A percentile compares a stretch with the other conserved stretches of the same genome.
phyloP scores from a whole-genome alignment of 2,888 invertebrate species.

The Heliconius sara region DNA sequence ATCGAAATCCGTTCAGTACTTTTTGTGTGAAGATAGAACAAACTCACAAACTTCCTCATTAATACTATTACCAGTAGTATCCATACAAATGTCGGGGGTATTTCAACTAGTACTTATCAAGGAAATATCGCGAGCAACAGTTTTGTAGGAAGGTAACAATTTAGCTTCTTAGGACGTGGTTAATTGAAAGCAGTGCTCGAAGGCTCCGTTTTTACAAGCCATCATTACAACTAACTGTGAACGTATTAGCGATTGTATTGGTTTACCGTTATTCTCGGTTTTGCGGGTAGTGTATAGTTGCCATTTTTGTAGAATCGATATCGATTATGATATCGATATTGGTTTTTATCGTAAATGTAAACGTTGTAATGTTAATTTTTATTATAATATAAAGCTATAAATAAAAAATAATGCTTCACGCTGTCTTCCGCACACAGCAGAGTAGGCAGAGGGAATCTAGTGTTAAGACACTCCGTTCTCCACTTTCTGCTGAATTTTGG shows the following conservation, averaged over 20 bases:
- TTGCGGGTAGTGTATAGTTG: slow-evolving; percentile 24
- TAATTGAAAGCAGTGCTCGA: slow-evolving; percentile 53
- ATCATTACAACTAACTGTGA: slow-evolving; percentile 54
- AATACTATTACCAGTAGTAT: not conserved
- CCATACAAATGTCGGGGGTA: not conserved
- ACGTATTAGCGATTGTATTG: slow-evolving; percentile 49
- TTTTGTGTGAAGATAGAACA: no score
- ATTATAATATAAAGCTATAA: no score
- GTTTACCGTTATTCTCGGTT: slow-evolving; percentile 36
- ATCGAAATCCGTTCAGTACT: no score
- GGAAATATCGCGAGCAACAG: slow-evolving; percentile 22
- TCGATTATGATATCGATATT: slow-evolving; percentile 1
- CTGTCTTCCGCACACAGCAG: no score
- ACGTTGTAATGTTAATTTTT: no score
- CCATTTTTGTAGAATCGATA: slow-evolving; percentile 18
- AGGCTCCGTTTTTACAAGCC: slow-evolving; percentile 52
- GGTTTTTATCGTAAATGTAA: no score
- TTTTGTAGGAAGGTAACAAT: slow-evolving; percentile 53
- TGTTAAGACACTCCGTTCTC: no score
- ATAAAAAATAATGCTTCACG: no score
- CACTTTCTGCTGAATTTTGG: no score
- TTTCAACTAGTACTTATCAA: not conserved
- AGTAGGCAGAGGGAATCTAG: no score
- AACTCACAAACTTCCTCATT: no score
- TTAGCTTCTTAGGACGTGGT: slow-evolving; percentile 51